A percentile compares a stretch with the other conserved stretches of the same genome.
These are phyloP conservation scores for Gymnodraco acuticeps DNA, from an alignment of 2,797 vertebrate species.

Conservation along the genomic window DNA sequence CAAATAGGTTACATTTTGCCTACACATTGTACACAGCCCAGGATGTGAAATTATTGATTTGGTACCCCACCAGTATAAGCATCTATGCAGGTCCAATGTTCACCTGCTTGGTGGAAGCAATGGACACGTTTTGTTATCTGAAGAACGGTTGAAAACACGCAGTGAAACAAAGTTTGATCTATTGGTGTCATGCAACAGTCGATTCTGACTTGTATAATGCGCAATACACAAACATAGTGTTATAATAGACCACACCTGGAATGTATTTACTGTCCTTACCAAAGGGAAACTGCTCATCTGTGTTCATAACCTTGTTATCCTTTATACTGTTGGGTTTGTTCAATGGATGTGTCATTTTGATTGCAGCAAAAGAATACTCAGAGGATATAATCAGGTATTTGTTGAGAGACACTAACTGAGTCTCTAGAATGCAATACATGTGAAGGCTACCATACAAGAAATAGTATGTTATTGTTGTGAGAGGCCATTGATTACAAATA, in stretches of 20 bases:
- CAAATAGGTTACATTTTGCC: background rate
- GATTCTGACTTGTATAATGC: background rate
- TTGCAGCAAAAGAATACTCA: background rate
- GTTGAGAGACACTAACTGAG: background rate
- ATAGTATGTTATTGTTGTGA: background rate
- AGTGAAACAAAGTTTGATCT: background rate
- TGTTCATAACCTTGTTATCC: background rate
- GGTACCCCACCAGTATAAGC: background rate
- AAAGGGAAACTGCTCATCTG: background rate
- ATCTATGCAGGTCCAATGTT: background rate
- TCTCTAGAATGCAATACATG: background rate
- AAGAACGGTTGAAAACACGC: background rate
- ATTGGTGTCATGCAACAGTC: background rate
- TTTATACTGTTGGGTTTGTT: background rate
- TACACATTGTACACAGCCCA: no score
- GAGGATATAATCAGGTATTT: background rate
- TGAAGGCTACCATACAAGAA: background rate
- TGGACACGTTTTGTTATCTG: background rate
- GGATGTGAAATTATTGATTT: background rate
- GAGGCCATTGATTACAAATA: background rate
- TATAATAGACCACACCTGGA: background rate
- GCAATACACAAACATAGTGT: background rate
- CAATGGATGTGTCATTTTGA: background rate
- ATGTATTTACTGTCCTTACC: background rate
- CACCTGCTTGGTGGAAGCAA: background rate